Evolutionary conservation across 2,113 vertebrate genomes (phyloP).

Genomic region (Acinonyx jubatus): DNA sequence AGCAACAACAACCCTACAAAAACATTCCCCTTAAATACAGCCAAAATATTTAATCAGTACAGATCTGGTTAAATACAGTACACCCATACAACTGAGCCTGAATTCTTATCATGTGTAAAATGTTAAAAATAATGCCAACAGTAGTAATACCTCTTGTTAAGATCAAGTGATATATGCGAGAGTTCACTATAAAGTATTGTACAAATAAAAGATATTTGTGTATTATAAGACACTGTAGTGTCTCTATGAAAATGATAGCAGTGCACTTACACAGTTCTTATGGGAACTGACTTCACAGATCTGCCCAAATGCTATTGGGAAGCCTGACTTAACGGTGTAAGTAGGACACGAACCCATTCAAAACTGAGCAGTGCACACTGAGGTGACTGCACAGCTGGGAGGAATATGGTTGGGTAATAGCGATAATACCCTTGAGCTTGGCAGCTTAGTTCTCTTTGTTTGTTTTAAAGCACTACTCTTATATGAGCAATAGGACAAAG

Average conservation of each 20-base stretch:
- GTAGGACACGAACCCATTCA: background rate
- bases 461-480: background rate
- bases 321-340: background rate
- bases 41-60: background rate
- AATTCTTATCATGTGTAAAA: conserved; percentile 34
- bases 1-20: background rate
- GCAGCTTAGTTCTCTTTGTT: background rate
- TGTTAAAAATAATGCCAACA: background rate
- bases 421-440: background rate
- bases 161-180: background rate
- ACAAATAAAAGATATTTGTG: background rate
- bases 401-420: background rate
- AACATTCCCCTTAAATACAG: background rate
- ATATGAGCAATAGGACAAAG: background rate
- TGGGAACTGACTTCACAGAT: background rate
- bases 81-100: background rate
- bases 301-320: background rate
- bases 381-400: background rate
- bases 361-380: background rate
- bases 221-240: background rate
- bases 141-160: background rate
- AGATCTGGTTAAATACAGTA: conserved; percentile 11
- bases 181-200: conserved; percentile 6
- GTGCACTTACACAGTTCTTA: background rate
- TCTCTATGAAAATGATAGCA: background rate